Base-by-base conservation (phyloP, 2,888 invertebrate genomes). In the Drosophila maculinotata region DNA sequence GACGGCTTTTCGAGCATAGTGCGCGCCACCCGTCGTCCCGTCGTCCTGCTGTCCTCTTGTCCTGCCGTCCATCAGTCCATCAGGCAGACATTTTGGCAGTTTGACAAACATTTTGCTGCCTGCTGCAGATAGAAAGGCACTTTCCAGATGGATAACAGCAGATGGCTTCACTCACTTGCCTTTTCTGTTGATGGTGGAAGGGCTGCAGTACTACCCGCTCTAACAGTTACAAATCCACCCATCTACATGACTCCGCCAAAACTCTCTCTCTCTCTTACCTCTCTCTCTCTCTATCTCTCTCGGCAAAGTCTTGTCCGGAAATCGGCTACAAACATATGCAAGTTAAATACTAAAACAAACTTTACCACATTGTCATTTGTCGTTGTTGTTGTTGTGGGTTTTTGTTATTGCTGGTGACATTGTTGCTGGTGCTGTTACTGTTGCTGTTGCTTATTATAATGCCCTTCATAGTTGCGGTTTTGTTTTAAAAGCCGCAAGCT, bases 81-180 rank as follows among this genome's bases (percentile, higher is more conserved):
- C 39, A 57, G 60, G 57, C 77, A 67, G 73, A 74, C 77, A 76
- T 76, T 76, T 69, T 75, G 69, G 74, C 78, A 77, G 69, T 73
- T 77, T 75, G 75, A 78, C 78, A 78, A 75, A 75, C 78, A 78
- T 75, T 78, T 75, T 72, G 54, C 77, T 73, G 77, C 58, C 77
- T 66, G 56, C 56, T 60, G 52, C 66, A 73, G 76, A 66, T 66
- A 47, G 41, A 54, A 69, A 54, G 58, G 33, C 59, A 59, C 72
- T 70, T 72, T 51, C 44, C 59, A 59, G 51, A 41, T 64, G 65
- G 48, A 44, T 53, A 71, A 66, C 33, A 76, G 51, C 67, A 59
- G 54, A 65, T 76, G 58, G 25, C 42, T 41, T 45, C 28, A 48
- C 44, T 63, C 59, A 12, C 60, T 31, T 36, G 35, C 14, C 47